A percentile compares a stretch with the other conserved stretches of the same genome.
Evolutionary conservation across 2,888 invertebrate genomes (phyloP).

Genomic region (Apotomis turbidana): DNA sequence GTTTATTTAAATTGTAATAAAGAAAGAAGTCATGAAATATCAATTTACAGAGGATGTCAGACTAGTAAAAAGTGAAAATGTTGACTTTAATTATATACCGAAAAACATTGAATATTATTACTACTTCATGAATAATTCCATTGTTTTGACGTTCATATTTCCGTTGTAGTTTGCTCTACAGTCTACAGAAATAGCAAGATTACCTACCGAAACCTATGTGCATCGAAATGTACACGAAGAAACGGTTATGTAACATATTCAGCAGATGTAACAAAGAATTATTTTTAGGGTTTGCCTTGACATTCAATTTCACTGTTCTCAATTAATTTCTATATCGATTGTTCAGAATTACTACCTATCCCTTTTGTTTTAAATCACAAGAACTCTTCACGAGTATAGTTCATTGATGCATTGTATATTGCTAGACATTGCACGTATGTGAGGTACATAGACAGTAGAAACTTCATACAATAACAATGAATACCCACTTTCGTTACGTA

Average conservation of each 20-base stretch:
- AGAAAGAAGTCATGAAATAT: neutral
- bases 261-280: conserved; percentile 20
- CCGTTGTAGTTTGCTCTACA: conserved; percentile 3
- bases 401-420: neutral
- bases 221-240: conserved; percentile 4
- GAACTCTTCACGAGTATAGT: neutral
- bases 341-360: conserved; percentile 4
- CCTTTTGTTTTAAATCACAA: neutral
- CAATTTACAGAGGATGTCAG: neutral
- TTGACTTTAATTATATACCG: neutral
- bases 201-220: no score
- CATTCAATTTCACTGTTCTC: conserved; percentile 26
- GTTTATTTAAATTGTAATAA: neutral
- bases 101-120: neutral
- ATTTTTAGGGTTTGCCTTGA: conserved; percentile 23
- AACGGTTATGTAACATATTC: conserved; percentile 32
- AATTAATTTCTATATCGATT: neutral
- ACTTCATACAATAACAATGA: conserved; percentile 22
- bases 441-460: conserved; percentile 14
- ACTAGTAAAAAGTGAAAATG: neutral
- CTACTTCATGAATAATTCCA: neutral
- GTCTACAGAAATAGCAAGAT: conserved; percentile 18
- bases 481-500: conserved; percentile 41
- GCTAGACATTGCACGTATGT: neutral
- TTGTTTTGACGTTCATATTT: neutral